Conservation (phyloP, 2,888 invertebrate species). For the Protophormia terraenovae region DNA sequence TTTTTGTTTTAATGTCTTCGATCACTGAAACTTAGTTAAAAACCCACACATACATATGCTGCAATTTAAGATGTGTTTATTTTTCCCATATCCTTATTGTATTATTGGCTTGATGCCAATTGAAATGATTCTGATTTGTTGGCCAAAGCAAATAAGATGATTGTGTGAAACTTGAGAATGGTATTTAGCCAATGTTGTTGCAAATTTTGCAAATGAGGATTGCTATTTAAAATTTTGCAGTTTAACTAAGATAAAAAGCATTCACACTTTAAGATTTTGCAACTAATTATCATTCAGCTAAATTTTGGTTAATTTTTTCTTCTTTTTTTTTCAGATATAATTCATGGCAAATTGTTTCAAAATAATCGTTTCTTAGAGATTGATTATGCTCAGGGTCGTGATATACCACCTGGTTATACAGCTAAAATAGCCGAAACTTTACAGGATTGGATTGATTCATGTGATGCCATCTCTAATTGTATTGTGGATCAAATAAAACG, state of each 20-base stretch:
- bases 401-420: slow-evolving; percentile 93
- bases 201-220: neutral
- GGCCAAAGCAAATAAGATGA: neutral
- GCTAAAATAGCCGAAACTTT: slow-evolving; percentile 90
- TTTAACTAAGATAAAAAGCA: neutral
- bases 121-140: too few relatives aligned
- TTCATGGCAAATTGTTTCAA: slow-evolving; percentile 97
- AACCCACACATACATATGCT: too few relatives aligned
- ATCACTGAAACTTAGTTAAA: too few relatives aligned
- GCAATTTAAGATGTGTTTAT: too few relatives aligned
- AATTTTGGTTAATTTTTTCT: neutral
- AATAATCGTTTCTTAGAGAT: slow-evolving; percentile 96
- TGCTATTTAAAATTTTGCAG: neutral
- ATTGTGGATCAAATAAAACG: slow-evolving; percentile 94
- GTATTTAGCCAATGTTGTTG: neutral
- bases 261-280: neutral
- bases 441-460: slow-evolving; percentile 94
- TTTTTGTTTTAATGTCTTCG: too few relatives aligned
- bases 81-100: too few relatives aligned
- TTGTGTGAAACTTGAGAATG: neutral
- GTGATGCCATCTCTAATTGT: slow-evolving; percentile 93
- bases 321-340: slow-evolving; percentile 86
- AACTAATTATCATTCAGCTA: neutral
- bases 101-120: too few relatives aligned
- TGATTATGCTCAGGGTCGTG: slow-evolving; percentile 96